Conservation (phyloP, 1,140 invertebrate species). For the Catajapyx aquilonaris region DNA sequence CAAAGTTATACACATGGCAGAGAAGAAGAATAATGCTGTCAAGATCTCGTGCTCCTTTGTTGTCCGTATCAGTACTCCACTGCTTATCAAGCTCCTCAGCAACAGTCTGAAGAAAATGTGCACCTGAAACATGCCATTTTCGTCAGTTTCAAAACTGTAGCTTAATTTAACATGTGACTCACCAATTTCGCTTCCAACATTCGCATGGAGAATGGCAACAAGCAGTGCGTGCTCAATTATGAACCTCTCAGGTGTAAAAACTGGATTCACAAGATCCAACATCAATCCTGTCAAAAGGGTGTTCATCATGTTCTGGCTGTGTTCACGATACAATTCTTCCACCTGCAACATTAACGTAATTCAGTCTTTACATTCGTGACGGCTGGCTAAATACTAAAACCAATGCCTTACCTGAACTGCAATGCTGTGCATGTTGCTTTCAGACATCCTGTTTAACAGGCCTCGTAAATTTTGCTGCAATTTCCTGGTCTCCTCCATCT, state of each 20-base stretch:
- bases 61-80: conserved; percentile 20
- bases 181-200: conserved; percentile 77
- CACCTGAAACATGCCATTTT: conserved; percentile 30
- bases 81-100: conserved; percentile 41
- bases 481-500: conserved; percentile 33
- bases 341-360: conserved; percentile 24
- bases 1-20: conserved; percentile 73
- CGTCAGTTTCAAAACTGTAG: neutral
- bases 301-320: conserved; percentile 67
- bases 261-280: conserved; percentile 34
- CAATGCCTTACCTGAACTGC: conserved; percentile 29
- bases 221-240: conserved; percentile 66
- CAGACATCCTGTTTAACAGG: conserved; percentile 65
- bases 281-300: conserved; percentile 44
- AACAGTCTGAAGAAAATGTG: conserved; percentile 48
- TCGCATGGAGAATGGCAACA: conserved; percentile 64
- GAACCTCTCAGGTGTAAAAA: conserved; percentile 51
- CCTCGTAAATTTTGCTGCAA: conserved; percentile 67
- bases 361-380: conserved; percentile 4
- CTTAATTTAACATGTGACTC: conserved; percentile 15
- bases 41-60: conserved; percentile 53
- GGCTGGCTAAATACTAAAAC: conserved; percentile 12
- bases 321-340: conserved; percentile 46
- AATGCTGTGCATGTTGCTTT: conserved; percentile 70
- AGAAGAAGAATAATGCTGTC: conserved; percentile 67